These are phyloP conservation scores for Orius insidiosus DNA, from an alignment of 1,140 invertebrate genomes.

Conservation along the genomic window DNA sequence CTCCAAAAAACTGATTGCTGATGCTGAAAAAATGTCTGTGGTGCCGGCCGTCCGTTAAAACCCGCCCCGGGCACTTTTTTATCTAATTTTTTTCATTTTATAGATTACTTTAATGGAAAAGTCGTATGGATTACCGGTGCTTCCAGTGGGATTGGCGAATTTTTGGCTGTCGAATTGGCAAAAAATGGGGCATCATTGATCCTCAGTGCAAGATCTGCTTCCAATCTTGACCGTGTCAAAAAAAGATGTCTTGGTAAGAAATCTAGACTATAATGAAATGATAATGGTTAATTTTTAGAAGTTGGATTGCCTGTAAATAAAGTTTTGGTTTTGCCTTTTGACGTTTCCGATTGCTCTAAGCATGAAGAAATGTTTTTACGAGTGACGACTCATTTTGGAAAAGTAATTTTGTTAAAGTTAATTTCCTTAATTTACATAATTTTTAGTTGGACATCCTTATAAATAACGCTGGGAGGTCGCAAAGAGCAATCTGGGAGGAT, in stretches of 20 bases:
- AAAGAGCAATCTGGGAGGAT: conserved; percentile 56
- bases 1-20: background rate
- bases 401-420: too few species aligned
- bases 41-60: too few species aligned
- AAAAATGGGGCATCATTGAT: conserved; percentile 50
- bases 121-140: conserved; percentile 77
- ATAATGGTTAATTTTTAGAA: conserved; percentile 4
- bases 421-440: too few species aligned
- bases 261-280: background rate
- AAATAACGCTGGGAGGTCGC: conserved; percentile 67
- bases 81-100: conserved; percentile 8
- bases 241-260: conserved; percentile 40
- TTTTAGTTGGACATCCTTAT: conserved; percentile 56
- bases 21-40: background rate
- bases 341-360: conserved; percentile 39
- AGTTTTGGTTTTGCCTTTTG: conserved; percentile 51
- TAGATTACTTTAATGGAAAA: conserved; percentile 44
- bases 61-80: background rate
- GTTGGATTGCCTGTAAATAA: conserved; percentile 36
- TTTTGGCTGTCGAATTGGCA: conserved; percentile 52
- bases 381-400: conserved; percentile 53
- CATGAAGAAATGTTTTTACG: conserved; percentile 44
- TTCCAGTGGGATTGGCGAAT: conserved; percentile 75
- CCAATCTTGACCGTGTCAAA: conserved; percentile 60
- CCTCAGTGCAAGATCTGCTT: conserved; percentile 51